Evolutionary conservation across 2,797 vertebrate species (phyloP).

Genomic region (Cephalopachus bancanus): DNA sequence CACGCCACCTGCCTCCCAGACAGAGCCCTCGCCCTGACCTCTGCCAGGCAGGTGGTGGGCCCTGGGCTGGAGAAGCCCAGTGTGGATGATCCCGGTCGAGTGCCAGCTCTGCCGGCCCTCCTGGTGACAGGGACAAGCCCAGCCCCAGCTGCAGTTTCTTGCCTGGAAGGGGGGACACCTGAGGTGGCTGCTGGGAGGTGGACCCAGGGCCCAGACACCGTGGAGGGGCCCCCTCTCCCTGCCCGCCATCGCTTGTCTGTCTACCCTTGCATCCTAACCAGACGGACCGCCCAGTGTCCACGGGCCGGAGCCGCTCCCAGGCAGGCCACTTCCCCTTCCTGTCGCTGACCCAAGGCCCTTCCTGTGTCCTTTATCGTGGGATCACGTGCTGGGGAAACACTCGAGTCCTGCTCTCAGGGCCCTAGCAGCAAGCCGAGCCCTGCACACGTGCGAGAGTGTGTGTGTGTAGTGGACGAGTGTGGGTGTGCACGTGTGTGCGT

Average conservation of each 20-base stretch:
- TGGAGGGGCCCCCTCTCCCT: neutral
- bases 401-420: neutral
- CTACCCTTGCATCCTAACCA: neutral
- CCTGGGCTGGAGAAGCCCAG: accelerated
- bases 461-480: too few species aligned
- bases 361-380: conserved; percentile 72
- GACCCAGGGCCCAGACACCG: accelerated
- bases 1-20: neutral
- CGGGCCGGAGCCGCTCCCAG: neutral
- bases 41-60: accelerated
- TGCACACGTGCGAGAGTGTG: too few species aligned
- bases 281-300: neutral
- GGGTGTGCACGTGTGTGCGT: accelerated
- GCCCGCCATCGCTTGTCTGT: neutral
- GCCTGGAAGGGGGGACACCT: neutral
- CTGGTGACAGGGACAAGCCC: neutral
- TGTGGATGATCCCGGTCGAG: accelerated
- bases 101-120: neutral
- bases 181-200: accelerated
- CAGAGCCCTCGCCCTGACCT: neutral
- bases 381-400: conserved; percentile 30
- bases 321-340: conserved; percentile 74
- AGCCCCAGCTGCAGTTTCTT: neutral
- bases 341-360: conserved; percentile 63
- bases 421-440: neutral